Conservation (phyloP, 2,888 invertebrate species). For the Cynaeus angustus region DNA sequence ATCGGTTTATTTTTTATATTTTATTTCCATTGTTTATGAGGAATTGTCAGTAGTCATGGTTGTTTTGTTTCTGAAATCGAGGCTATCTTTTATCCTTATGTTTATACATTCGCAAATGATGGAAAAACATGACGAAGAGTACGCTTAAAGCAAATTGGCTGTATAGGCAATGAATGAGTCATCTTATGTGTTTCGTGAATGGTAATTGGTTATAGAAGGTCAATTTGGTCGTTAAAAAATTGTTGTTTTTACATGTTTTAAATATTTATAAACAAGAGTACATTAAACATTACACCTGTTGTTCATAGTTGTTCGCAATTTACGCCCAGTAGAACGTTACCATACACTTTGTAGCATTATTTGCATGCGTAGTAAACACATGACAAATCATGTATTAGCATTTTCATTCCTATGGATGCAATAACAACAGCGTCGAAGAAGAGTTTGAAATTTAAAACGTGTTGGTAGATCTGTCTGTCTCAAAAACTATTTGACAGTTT, state of each 20-base stretch:
- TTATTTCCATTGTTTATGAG: no score
- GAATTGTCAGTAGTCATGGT: neutral
- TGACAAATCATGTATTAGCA: no score
- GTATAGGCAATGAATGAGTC: constrained; percentile 35
- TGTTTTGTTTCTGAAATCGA: constrained; percentile 19
- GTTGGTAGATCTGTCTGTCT: no score
- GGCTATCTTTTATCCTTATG: constrained; percentile 12
- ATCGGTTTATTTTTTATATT: neutral
- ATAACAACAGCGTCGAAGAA: no score
- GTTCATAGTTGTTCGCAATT: neutral
- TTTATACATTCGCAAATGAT: constrained; percentile 6
- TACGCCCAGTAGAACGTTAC: no score
- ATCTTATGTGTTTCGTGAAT: constrained; percentile 34
- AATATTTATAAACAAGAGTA: constrained; percentile 32
- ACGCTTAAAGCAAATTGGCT: constrained; percentile 24
- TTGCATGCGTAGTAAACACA: no score
- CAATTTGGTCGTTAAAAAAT: constrained; percentile 32
- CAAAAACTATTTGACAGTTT: no score
- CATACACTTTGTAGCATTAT: no score
- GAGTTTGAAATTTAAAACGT: no score
- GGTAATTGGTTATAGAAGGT: constrained; percentile 41
- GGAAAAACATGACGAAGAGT: constrained; percentile 4
- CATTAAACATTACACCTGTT: constrained; percentile 22
- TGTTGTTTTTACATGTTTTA: constrained; percentile 36
- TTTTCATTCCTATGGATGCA: no score